Evolutionary conservation across 2,113 vertebrate species (phyloP).

Genomic region (Thamnophis sirtalis): DNA sequence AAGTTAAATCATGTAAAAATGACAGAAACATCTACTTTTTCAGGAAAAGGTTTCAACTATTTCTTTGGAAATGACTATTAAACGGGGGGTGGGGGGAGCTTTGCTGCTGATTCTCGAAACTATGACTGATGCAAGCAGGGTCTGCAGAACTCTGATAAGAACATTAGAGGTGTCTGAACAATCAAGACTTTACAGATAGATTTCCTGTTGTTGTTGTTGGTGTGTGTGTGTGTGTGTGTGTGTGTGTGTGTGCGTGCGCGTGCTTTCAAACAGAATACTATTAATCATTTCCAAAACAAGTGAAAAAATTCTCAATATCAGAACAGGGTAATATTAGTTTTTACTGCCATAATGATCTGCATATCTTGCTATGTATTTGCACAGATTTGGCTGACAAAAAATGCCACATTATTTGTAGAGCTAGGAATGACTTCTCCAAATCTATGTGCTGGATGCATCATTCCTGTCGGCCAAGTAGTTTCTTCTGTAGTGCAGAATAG

Average conservation of each 20-base stretch:
- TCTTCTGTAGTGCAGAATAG: not conserved
- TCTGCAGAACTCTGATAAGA: constrained; percentile 56
- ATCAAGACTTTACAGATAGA: constrained; percentile 18
- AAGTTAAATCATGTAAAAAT: not conserved
- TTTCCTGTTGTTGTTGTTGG: constrained; percentile 35
- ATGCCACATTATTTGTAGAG: constrained; percentile 4
- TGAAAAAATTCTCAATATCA: rapidly evolving
- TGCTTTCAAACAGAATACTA: not conserved
- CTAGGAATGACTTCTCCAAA: constrained; percentile 2
- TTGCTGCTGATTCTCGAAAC: not conserved
- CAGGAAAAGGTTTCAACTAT: constrained; percentile 43
- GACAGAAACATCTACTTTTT: constrained; percentile 40
- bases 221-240: not conserved
- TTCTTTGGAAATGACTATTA: constrained; percentile 50
- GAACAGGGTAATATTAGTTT: constrained; percentile 5
- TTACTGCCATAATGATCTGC: rapidly evolving
- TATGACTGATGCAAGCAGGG: constrained; percentile 26
- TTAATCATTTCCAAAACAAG: not conserved
- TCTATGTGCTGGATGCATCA: not conserved
- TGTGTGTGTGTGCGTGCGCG: rapidly evolving
- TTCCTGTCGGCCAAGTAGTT: not conserved
- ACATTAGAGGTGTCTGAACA: constrained; percentile 48
- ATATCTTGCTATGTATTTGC: rapidly evolving
- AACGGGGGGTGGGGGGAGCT: not conserved
- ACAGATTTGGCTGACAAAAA: not conserved